Conservation (phyloP, 2,113 vertebrate genomes). For the Camarhynchus parvulus region DNA sequence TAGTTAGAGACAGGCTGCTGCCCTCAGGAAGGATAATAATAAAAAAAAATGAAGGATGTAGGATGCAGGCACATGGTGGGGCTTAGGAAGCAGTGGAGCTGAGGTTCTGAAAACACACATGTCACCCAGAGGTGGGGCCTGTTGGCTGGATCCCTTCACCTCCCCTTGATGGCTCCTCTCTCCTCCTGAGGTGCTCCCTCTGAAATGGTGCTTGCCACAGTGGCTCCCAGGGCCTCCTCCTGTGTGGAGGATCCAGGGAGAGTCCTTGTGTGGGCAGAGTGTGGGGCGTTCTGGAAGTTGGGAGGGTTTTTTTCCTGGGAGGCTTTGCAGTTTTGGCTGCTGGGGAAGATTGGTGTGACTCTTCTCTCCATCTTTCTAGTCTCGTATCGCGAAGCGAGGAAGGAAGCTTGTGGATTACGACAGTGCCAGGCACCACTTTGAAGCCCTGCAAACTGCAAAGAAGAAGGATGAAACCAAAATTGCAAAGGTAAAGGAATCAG, state of each 20-base stretch:
- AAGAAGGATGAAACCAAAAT: constrained; percentile 97
- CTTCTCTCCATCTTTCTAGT: constrained; percentile 67
- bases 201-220: neutral
- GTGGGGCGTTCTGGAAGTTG: neutral
- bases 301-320: neutral
- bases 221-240: neutral
- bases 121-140: neutral
- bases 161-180: neutral
- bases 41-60: neutral
- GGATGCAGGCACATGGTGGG: neutral
- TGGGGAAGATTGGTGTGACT: neutral
- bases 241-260: neutral
- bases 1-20: neutral
- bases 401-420: constrained; percentile 96
- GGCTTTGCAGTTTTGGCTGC: neutral
- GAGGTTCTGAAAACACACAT: neutral
- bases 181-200: neutral
- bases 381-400: constrained; percentile 94
- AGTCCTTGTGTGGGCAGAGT: neutral
- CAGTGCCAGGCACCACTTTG: constrained; percentile 94
- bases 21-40: neutral
- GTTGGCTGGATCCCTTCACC: neutral
- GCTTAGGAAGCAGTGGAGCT: neutral
- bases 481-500: constrained; percentile 84
- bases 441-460: constrained; percentile 92